Evolutionary conservation across 2,797 vertebrate genomes (phyloP).

Genomic region (Toxotes lorentzi): DNA sequence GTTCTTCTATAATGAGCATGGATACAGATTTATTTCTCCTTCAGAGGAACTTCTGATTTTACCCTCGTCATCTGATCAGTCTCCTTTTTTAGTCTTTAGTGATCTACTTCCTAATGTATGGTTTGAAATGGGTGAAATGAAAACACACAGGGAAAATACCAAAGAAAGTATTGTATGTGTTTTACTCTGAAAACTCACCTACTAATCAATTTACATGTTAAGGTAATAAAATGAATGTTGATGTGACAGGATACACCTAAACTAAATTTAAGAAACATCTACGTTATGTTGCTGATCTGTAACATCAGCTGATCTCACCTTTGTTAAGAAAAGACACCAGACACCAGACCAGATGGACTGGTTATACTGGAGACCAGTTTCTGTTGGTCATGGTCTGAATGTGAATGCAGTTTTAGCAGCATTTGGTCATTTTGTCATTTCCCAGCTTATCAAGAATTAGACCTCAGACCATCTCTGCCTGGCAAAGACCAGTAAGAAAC

Average conservation of each 20-base stretch:
- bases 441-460: not conserved
- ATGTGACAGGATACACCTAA: too few relatives aligned
- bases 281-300: not conserved
- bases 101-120: too few relatives aligned
- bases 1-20: too few relatives aligned
- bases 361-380: not conserved
- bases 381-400: not conserved
- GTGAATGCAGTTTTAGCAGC: not conserved
- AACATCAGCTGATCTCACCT: not conserved
- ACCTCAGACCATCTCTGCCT: not conserved
- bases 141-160: too few relatives aligned
- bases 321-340: not conserved
- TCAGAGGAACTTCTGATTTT: too few relatives aligned
- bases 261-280: not conserved
- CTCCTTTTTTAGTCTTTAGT: too few relatives aligned
- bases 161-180: too few relatives aligned
- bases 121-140: too few relatives aligned
- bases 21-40: too few relatives aligned
- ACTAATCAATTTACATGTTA: not conserved
- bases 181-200: not conserved
- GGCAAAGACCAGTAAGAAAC: not conserved
- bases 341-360: not conserved
- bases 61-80: too few relatives aligned
- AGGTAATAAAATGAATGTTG: not conserved
- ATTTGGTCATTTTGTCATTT: not conserved